Evolutionary conservation across 2,797 vertebrate species (phyloP).

Genomic region (Muraenolepis orangiensis): DNA sequence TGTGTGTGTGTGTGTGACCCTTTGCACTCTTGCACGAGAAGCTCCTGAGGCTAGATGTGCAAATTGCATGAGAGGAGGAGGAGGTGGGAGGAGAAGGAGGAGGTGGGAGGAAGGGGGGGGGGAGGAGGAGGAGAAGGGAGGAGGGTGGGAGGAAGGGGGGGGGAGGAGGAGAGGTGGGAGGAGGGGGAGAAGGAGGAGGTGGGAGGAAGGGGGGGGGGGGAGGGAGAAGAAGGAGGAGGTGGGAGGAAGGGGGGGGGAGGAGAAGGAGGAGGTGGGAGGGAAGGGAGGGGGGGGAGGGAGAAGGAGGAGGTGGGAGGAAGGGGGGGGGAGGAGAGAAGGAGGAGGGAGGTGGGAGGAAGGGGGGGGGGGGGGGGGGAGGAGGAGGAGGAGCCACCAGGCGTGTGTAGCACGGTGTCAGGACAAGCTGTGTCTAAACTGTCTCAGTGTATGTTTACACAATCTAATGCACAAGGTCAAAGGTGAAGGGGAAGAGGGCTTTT

Average conservation of each 20-base stretch:
- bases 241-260: constrained; percentile 17
- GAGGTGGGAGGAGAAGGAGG: not conserved
- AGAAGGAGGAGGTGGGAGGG: constrained; percentile 33
- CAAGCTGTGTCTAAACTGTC: constrained; percentile 66
- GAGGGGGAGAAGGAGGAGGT: no score
- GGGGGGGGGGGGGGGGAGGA: constrained; percentile 36
- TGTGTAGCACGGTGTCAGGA: constrained; percentile 66
- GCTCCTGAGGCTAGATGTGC: constrained; percentile 18
- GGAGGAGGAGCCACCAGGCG: constrained; percentile 22
- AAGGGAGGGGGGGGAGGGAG: no score
- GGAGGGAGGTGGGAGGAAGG: not conserved
- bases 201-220: no score
- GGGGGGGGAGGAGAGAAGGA: not conserved
- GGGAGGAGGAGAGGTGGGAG: constrained; percentile 22
- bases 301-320: constrained; percentile 5
- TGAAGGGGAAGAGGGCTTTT: constrained; percentile 78
- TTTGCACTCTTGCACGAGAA: constrained; percentile 34
- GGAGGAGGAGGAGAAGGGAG: no score
- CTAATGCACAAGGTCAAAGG: constrained; percentile 77
- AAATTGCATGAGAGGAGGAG: constrained; percentile 31
- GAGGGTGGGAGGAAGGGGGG: constrained; percentile 11
- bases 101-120: no score
- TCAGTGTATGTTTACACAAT: constrained; percentile 74
- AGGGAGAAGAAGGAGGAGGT: no score
- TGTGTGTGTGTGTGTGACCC: constrained; percentile 12